Evolutionary conservation across 2,113 vertebrate species (phyloP).

Genomic region (Lathamus discolor): DNA sequence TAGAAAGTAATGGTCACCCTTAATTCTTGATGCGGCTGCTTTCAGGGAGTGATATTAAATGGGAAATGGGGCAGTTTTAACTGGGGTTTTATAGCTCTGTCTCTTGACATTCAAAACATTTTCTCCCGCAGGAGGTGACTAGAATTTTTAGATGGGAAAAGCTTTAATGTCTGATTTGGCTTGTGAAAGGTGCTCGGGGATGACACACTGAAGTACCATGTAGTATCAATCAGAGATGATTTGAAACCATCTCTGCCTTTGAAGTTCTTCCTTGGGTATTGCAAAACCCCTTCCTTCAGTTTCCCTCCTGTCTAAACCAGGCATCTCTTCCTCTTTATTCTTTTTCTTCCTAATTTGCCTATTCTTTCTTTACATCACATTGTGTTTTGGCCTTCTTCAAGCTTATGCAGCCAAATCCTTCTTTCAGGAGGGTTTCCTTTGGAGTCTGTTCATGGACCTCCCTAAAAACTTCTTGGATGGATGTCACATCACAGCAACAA

Average conservation of each 20-base stretch:
- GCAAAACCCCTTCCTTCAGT: background rate
- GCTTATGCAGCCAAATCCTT: background rate
- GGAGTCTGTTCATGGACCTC: fast-evolving
- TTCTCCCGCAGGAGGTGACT: background rate
- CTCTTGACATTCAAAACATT: conserved; percentile 29
- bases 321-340: background rate
- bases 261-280: background rate
- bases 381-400: background rate
- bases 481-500: background rate
- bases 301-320: background rate
- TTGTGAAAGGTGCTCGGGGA: background rate
- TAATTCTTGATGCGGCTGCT: conserved; percentile 17
- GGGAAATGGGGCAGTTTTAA: background rate
- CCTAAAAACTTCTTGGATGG: background rate
- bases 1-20: background rate
- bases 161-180: background rate
- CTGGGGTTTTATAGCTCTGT: background rate
- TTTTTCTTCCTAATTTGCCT: background rate
- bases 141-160: conserved; percentile 9
- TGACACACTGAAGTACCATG: background rate
- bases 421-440: background rate
- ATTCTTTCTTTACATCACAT: background rate
- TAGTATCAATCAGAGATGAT: background rate
- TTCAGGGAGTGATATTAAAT: conserved; percentile 29
- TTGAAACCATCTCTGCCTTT: background rate